Evolutionary conservation across 2,888 invertebrate genomes (phyloP).

Genomic region (Drosophila demipolita): DNA sequence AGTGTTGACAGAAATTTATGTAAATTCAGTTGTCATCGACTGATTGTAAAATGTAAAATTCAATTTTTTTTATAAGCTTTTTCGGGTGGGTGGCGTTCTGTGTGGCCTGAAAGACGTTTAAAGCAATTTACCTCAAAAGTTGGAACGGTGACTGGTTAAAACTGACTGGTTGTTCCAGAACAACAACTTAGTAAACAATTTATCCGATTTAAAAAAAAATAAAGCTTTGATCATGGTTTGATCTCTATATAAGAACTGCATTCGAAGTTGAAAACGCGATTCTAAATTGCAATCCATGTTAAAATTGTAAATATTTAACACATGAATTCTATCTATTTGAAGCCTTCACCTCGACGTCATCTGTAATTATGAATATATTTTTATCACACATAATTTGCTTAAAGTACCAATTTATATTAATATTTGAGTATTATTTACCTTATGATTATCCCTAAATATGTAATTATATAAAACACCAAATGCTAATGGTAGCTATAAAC

Average conservation of each 20-base stretch:
- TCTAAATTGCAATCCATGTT: neutral
- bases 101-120: neutral
- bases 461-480: neutral
- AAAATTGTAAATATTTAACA: too few species aligned
- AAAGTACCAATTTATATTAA: neutral
- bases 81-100: neutral
- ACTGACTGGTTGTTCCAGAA: neutral
- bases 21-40: neutral
- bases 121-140: neutral
- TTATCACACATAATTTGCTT: neutral
- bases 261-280: neutral
- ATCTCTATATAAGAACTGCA: neutral
- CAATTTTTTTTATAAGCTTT: neutral
- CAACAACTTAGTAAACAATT: neutral
- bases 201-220: neutral
- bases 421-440: neutral
- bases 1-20: slow-evolving; percentile 15
- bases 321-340: neutral
- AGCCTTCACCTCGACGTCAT: neutral
- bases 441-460: slow-evolving; percentile 1
- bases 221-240: neutral
- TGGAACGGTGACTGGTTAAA: neutral
- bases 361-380: neutral
- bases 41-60: neutral
- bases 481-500: slow-evolving; percentile 5